Conservation (phyloP, 2,113 vertebrate species). For the Dryoscopus gambensis region DNA sequence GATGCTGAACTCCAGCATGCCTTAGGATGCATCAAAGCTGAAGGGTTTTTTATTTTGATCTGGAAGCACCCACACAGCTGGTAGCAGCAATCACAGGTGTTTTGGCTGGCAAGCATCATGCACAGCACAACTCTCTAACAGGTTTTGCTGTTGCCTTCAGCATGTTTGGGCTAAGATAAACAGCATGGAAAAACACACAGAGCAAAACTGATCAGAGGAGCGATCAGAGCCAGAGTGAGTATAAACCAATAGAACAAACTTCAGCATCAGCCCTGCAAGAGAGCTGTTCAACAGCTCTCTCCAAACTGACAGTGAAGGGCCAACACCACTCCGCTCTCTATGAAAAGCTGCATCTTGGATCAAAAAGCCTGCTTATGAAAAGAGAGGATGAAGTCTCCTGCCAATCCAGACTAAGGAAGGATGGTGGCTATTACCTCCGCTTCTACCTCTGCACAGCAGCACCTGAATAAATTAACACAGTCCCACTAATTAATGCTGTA, state of each 20-base stretch:
- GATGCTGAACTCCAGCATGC: background rate
- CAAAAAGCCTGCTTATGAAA: background rate
- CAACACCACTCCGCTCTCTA: background rate
- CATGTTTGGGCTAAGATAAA: background rate
- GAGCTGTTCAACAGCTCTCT: background rate
- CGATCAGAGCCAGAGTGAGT: background rate
- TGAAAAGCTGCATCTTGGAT: background rate
- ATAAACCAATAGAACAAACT: background rate
- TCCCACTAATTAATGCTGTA: background rate
- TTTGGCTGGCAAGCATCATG: background rate
- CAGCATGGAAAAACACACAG: background rate
- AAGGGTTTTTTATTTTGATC: background rate
- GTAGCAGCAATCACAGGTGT: background rate
- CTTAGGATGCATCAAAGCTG: background rate
- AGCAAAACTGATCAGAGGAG: background rate
- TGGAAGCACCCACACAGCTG: background rate
- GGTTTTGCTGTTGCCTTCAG: slow-evolving; percentile 1
- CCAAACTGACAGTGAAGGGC: background rate
- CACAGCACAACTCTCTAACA: background rate
- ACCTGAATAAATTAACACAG: background rate
- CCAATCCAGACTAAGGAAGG: background rate
- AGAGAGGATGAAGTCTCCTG: background rate
- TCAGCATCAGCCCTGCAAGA: background rate
- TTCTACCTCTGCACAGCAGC: background rate
- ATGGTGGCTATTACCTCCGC: background rate